Base-by-base conservation (phyloP, 2,113 vertebrate genomes). In the Spea multiplicata region DNA sequence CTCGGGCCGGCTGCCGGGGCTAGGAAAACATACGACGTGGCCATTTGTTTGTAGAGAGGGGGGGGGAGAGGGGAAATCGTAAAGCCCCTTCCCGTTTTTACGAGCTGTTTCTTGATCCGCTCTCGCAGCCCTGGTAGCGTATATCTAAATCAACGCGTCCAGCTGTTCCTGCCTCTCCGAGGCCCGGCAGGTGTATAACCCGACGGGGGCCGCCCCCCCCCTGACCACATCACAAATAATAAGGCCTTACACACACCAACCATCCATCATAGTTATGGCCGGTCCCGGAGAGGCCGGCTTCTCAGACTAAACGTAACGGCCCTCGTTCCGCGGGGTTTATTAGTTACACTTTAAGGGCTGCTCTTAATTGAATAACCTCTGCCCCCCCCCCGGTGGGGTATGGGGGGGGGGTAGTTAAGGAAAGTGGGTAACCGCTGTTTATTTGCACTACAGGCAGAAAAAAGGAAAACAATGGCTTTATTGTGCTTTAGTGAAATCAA, bases 1-100 rank as follows among this genome's bases (percentile, higher is more conserved):
- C 94, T 96, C 89, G 89, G 92, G 83, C 88, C 85, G 84, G 90
- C 90, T 89, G 92, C 88, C 30, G 84, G 89, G 78, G 92, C 93
- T 95, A 94, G 91, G 90, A 94, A 96, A 97, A 96, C 95, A 96
- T 92, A 95, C 94, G 93, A 95, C 95, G 95, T 93, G 93, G 94
- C 92, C 92, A 88, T 96, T 97, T 95, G 96, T 96, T 96, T 96
- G 94, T 93, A 91, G 93, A 94, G 90, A 88, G 91, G 90, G 83
- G 90, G 83, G 30, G 84, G 84, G 84, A 66, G 55, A 84, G 53
- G 82, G 83, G 84, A 82, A 81, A 89, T 91, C 94, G 91, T 92
- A 96, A 96, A 97, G 95, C 93, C 89, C 87, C 88, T 90, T 3
- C 61, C 86, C 84, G 84, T 90, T 93, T 97, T 98, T 96, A 99